Conservation (phyloP, 1,140 invertebrate species). For the Meloidogyne exigua region DNA sequence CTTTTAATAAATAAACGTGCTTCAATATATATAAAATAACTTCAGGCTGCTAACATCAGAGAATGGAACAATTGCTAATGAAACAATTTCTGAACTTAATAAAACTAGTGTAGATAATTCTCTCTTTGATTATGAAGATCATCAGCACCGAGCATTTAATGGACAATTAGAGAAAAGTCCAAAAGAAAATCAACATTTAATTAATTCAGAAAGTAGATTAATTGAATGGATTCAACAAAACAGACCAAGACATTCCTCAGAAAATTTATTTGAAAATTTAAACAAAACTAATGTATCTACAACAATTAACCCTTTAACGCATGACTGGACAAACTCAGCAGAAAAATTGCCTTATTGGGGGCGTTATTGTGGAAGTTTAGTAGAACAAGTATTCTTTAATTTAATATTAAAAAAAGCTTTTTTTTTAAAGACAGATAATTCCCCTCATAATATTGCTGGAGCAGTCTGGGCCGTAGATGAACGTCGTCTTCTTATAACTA, state of each 20-base stretch:
- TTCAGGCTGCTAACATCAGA: not conserved
- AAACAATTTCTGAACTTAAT: constrained; percentile 28
- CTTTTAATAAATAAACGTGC: not conserved
- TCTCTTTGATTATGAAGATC: not conserved
- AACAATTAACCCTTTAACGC: not conserved
- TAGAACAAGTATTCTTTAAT: constrained; percentile 36
- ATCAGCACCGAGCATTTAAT: not conserved
- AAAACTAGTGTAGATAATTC: not conserved
- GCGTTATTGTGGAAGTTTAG: constrained; percentile 58
- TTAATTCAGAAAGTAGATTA: constrained; percentile 46
- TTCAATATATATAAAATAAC: not conserved
- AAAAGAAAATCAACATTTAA: constrained; percentile 13
- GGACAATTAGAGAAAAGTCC: constrained; percentile 32
- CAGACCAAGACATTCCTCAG: constrained; percentile 39
- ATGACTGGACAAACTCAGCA: constrained; percentile 11
- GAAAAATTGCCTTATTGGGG: constrained; percentile 62
- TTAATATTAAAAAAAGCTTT: not conserved
- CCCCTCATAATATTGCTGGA: constrained; percentile 48
- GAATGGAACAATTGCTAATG: constrained; percentile 10
- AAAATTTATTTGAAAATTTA: constrained; percentile 34
- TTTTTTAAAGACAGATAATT: constrained; percentile 12
- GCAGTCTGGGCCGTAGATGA: constrained; percentile 62
- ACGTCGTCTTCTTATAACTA: constrained; percentile 54
- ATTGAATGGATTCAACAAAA: constrained; percentile 63
- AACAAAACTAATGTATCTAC: not conserved